These are phyloP conservation scores for Drosophila subpulchrella DNA, from an alignment of 1,140 invertebrate genomes.

Conservation along the genomic window DNA sequence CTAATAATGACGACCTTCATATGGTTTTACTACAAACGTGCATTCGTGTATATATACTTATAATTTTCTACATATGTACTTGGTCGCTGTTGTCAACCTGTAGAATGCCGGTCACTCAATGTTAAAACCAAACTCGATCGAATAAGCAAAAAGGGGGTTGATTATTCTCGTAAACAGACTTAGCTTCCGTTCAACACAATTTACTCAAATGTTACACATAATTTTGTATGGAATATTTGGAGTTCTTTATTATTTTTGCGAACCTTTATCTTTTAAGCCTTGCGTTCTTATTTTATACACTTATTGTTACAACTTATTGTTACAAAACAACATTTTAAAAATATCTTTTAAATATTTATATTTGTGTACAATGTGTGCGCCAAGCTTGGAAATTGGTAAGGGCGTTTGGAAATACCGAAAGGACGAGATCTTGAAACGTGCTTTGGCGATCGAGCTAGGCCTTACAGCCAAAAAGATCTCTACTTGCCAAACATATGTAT, in stretches of 20 bases:
- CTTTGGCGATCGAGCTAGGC: no score
- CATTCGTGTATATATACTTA: background rate
- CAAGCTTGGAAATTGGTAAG: no score
- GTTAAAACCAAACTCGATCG: background rate
- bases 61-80: background rate
- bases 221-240: background rate
- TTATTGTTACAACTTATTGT: no score
- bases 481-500: no score
- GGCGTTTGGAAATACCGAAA: no score
- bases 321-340: no score
- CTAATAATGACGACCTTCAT: conserved; percentile 8
- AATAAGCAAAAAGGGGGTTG: conserved; percentile 25
- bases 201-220: background rate
- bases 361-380: no score
- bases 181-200: conserved; percentile 17
- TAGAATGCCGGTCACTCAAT: conserved; percentile 28
- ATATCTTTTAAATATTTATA: no score
- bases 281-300: no score
- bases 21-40: background rate
- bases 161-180: conserved; percentile 19
- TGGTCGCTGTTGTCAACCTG: conserved; percentile 29
- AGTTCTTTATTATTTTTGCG: background rate
- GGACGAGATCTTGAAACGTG: no score
- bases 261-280: no score
- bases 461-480: no score